These are phyloP conservation scores for Cephalopachus bancanus DNA, from an alignment of 2,797 vertebrate species.

Conservation along the genomic window DNA sequence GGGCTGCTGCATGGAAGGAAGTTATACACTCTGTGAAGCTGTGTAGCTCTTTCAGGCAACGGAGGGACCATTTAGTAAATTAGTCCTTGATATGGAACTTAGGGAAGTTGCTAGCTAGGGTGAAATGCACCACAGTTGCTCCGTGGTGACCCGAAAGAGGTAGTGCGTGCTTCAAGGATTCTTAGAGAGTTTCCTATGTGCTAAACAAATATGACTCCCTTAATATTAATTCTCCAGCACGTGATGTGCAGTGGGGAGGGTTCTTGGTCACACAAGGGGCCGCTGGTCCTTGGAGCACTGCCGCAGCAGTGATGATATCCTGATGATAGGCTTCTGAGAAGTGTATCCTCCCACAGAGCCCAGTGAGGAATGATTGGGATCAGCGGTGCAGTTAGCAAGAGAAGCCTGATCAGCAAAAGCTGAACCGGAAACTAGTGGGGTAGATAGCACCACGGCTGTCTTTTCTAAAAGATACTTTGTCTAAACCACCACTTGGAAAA, in stretches of 20 bases:
- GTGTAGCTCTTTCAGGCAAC: conserved; percentile 58
- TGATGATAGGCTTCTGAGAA: conserved; percentile 1
- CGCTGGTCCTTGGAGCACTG: conserved; percentile 15
- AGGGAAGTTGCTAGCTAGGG: conserved; percentile 58
- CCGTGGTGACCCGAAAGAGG: conserved; percentile 53
- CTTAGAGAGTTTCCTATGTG: conserved; percentile 62
- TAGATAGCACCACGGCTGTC: not conserved
- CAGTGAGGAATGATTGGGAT: not conserved
- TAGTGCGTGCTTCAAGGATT: conserved; percentile 55
- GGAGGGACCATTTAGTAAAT: conserved; percentile 72
- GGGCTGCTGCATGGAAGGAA: not conserved
- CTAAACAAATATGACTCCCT: conserved; percentile 54
- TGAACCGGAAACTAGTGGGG: not conserved
- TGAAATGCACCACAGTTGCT: conserved; percentile 59
- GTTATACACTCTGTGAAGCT: conserved; percentile 53
- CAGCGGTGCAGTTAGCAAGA: not conserved
- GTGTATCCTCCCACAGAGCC: not conserved
- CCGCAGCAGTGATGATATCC: not conserved
- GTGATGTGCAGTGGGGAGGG: not conserved
- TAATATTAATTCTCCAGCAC: conserved; percentile 52
- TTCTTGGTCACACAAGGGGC: conserved; percentile 16
- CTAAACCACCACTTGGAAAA: not conserved
- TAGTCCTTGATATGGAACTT: conserved; percentile 61
- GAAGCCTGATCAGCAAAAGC: not conserved
- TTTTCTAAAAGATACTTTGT: conserved; percentile 44